Base-by-base conservation (phyloP, 2,797 vertebrate genomes). In the Erithacus rubecula region DNA sequence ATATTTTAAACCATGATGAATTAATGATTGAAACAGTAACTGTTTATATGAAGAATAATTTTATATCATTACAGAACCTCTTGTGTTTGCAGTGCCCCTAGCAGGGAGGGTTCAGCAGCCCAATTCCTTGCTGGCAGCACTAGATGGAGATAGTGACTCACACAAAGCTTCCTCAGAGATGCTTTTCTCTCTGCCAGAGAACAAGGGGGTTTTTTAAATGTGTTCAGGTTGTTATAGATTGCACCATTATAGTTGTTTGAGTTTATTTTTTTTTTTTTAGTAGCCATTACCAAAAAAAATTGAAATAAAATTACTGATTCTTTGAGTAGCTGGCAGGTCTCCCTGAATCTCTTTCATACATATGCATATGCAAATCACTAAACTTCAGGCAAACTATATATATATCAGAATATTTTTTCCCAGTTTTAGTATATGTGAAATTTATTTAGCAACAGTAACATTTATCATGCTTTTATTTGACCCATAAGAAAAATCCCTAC, bases 131-230 rank as follows among this genome's bases (percentile, higher is more conserved):
- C 63, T 80, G 41, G 6, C 52, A 94, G 94, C 98, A 96, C 97
- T 98, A 98, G 98, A 90, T 98, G 98, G 98, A 96, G 98, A 91
- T 95, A 97, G 95, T 3, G 97, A 69, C 90, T 97, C 97, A 30
- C 72, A 78, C 53, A 98, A 97, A 2, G 30, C 56, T 64, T 37
- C 49, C 55, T 39, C 11, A 29, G 58, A 91, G n/a, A 2, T 17
- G 0, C 24, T 29, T 74, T 41, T 47, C 44, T 10, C 59, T 51
- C 37, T 49, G 83, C 63, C 91, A 46, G 46, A 53, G 32, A 84
- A 23, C 15, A 18, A 26, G 34, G 21, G 76, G 21, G 75, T 89
- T 81, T 58, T 58, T 58, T 86, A 75, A 52, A 46, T 39, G 53
- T 77, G 27, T 62, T 87, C 65, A 27, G 17, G 59, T 52, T 72